Evolutionary conservation across 2,888 invertebrate genomes (phyloP).

Genomic region (Euclidia mi): DNA sequence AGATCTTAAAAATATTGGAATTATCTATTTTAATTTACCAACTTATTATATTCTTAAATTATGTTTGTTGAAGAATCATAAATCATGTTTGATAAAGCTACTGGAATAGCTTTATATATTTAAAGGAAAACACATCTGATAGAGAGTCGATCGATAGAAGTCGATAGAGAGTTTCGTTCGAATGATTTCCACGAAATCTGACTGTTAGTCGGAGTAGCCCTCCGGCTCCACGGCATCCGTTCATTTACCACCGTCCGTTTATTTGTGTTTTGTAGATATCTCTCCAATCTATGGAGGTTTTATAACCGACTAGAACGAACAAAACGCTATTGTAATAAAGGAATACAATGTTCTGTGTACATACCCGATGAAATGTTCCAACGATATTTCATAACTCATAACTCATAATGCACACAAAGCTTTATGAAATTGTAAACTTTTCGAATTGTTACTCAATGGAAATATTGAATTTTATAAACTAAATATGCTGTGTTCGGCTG

Average conservation of each 20-base stretch:
- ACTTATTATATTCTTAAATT: no score
- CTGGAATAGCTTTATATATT: no score
- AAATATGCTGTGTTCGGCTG: conserved; percentile 30
- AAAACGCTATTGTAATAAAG: conserved; percentile 25
- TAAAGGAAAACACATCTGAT: no score
- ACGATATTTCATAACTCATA: conserved; percentile 44
- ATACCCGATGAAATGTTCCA: conserved; percentile 33
- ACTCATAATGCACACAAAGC: conserved; percentile 46
- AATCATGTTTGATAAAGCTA: no score
- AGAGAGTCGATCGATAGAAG: not conserved
- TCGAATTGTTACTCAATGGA: conserved; percentile 47
- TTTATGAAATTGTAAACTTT: conserved; percentile 55
- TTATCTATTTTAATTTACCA: no score
- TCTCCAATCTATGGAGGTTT: conserved; percentile 26
- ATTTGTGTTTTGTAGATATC: conserved; percentile 22
- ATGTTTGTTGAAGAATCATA: no score
- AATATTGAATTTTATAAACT: conserved; percentile 55
- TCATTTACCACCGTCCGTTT: not conserved
- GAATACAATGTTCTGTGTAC: conserved; percentile 24
- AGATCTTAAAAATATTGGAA: no score
- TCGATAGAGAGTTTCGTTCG: conserved; percentile 8
- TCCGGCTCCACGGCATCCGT: conserved; percentile 8
- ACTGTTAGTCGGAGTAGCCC: conserved; percentile 14
- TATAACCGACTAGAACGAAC: conserved; percentile 24
- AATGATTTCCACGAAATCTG: conserved; percentile 28